Evolutionary conservation across 2,888 invertebrate species (phyloP).

Genomic region (Agonopterix heracliana): DNA sequence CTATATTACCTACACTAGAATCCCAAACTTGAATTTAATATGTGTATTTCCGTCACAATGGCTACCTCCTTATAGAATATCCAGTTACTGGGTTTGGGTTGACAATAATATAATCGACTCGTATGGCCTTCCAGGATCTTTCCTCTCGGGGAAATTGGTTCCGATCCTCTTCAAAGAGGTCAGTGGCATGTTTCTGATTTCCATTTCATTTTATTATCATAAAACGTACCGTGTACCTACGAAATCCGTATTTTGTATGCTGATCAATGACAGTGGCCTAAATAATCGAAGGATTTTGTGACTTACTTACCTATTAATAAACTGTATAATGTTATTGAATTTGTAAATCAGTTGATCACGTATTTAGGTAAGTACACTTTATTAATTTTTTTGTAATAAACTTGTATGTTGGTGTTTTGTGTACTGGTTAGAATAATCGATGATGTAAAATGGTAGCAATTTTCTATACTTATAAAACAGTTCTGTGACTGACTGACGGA

Average conservation of each 20-base stretch:
- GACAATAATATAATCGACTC: conserved; percentile 33
- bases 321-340: no score
- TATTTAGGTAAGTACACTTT: no score
- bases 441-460: no score
- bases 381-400: no score
- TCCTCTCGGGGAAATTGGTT: conserved; percentile 36
- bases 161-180: conserved; percentile 39
- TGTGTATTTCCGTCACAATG: neutral
- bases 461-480: no score
- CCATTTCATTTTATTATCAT: conserved; percentile 46
- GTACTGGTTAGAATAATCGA: no score
- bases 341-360: no score
- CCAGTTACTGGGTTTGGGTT: conserved; percentile 11
- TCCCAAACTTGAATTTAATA: neutral
- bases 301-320: neutral
- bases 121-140: conserved; percentile 29
- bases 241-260: conserved; percentile 24
- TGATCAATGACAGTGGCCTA: conserved; percentile 8
- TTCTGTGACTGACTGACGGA: no score
- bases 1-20: no score
- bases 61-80: neutral
- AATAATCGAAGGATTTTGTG: neutral
- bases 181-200: conserved; percentile 45
- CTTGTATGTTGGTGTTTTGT: no score
- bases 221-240: conserved; percentile 16